Percentiles rank a stretch among this genome's conserved stretches.
Conservation (phyloP, 2,888 invertebrate genomes). For the Watsonalla binaria region DNA sequence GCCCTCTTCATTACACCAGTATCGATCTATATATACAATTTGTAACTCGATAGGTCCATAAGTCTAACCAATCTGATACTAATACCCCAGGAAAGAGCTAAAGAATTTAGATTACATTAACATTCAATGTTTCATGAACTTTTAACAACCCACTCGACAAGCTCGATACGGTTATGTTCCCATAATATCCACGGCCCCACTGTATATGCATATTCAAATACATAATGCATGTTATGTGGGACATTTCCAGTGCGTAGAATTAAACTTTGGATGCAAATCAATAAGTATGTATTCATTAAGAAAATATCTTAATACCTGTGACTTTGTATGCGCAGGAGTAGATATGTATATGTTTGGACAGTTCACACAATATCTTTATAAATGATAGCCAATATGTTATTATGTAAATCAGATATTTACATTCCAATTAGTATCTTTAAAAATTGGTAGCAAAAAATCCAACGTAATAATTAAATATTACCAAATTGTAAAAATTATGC, state of each 20-base stretch:
- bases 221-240: background rate
- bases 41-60: conserved; percentile 71
- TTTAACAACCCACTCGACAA: background rate
- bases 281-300: background rate
- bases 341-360: too few relatives aligned
- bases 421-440: too few relatives aligned
- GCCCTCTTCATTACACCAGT: conserved; percentile 76
- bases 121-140: background rate
- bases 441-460: too few relatives aligned
- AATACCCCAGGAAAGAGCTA: conserved; percentile 23
- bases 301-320: too few relatives aligned
- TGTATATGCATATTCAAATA: background rate
- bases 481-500: too few relatives aligned
- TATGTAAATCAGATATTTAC: too few relatives aligned
- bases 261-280: background rate
- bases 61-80: conserved; percentile 62
- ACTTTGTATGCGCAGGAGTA: too few relatives aligned
- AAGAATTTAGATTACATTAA: conserved; percentile 14
- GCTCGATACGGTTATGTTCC: background rate
- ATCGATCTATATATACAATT: conserved; percentile 78
- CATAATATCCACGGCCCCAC: background rate
- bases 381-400: too few relatives aligned
- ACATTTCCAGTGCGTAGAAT: background rate
- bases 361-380: too few relatives aligned
- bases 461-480: too few relatives aligned